Percentiles rank a stretch among this genome's conserved stretches.
Conservation (phyloP, 2,888 invertebrate species). For the Dryococelus australis region DNA sequence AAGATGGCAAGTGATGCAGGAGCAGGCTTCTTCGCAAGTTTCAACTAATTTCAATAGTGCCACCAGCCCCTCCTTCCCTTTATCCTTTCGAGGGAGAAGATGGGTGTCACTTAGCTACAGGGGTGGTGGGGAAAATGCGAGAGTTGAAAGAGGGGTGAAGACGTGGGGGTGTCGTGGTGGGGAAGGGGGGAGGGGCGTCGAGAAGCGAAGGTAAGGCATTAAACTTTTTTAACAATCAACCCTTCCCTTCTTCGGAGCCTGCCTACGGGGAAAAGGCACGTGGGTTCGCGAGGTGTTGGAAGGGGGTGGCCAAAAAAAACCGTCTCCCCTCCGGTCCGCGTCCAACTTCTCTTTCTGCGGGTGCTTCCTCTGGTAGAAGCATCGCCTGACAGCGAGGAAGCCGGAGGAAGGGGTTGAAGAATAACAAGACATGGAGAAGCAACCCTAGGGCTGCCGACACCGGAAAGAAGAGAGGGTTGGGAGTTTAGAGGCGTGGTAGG, state of each 20-base stretch:
- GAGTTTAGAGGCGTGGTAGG: too few species aligned
- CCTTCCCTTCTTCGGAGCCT: neutral
- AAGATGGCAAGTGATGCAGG: neutral
- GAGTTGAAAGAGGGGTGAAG: neutral
- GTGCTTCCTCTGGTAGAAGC: neutral
- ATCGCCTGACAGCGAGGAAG: neutral
- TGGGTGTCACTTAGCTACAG: neutral
- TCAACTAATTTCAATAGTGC: neutral
- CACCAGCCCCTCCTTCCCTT: neutral
- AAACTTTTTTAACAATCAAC: conserved; percentile 16
- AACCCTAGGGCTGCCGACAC: neutral
- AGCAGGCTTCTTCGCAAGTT: neutral
- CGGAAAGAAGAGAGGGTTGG: neutral
- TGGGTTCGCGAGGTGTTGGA: neutral
- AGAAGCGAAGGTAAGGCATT: neutral
- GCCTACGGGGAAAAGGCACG: too few species aligned
- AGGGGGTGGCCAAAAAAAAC: neutral
- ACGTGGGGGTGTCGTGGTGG: too few species aligned
- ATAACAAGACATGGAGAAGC: conserved; percentile 6
- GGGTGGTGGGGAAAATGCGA: neutral
- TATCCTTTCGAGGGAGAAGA: neutral
- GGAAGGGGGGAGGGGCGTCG: too few species aligned
- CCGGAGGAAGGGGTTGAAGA: neutral
- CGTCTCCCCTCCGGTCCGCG: neutral
- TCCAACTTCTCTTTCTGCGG: neutral